A percentile compares a stretch with the other conserved stretches of the same genome.
phyloP scores from a whole-genome alignment of 2,888 invertebrate species.

The Anoncus sp. region DNA sequence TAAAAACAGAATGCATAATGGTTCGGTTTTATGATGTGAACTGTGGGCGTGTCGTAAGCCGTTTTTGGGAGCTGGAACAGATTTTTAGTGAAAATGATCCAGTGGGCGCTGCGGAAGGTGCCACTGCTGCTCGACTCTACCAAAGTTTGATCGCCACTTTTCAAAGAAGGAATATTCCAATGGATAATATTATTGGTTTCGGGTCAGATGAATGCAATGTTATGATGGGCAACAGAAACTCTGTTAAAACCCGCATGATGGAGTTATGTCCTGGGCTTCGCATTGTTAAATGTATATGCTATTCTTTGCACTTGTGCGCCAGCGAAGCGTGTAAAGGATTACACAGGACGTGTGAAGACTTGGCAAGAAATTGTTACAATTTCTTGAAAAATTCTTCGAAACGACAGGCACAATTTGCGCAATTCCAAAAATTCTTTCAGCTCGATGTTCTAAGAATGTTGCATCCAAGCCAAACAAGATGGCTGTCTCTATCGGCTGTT shows the following conservation, averaged over 20 bases:
- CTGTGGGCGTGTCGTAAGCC: conserved; percentile 37
- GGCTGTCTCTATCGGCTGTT: conserved; percentile 71
- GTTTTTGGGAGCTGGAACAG: conserved; percentile 55
- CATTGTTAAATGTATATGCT: conserved; percentile 58
- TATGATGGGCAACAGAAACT: conserved; percentile 65
- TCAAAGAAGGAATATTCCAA: conserved; percentile 32
- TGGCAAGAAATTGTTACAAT: conserved; percentile 26
- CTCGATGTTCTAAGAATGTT: conserved; percentile 65
- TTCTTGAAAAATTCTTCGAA: conserved; percentile 62
- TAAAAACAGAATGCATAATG: conserved; percentile 53
- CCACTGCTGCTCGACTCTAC: conserved; percentile 43
- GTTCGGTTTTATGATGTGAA: conserved; percentile 53
- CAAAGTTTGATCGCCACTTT: conserved; percentile 38
- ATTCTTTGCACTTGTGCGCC: conserved; percentile 57
- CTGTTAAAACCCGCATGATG: conserved; percentile 52
- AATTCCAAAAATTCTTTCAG: conserved; percentile 26
- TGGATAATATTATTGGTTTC: conserved; percentile 60
- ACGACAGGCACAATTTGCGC: conserved; percentile 53
- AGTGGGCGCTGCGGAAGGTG: conserved; percentile 25
- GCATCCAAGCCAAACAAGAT: conserved; percentile 71
- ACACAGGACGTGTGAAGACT: conserved; percentile 32
- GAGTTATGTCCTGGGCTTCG: conserved; percentile 46
- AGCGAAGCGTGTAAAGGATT: conserved; percentile 52
- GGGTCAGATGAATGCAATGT: conserved; percentile 59
- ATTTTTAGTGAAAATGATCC: conserved; percentile 29